Base-by-base conservation (phyloP, 2,797 vertebrate genomes). In the Acanthis flammea region DNA sequence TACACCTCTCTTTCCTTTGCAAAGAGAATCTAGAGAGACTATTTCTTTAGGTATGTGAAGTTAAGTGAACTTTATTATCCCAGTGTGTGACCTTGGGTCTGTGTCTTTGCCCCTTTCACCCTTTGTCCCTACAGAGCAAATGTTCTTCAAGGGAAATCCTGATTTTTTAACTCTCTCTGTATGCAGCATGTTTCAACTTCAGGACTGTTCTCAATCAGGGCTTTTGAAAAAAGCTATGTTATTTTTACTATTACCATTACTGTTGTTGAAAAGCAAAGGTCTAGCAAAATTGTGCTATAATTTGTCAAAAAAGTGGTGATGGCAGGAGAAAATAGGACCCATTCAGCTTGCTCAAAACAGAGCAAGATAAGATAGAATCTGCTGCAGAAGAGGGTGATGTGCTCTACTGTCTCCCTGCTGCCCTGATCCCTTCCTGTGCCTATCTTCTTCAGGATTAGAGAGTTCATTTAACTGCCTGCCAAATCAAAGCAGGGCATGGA, bases 11-110 rank as follows among this genome's bases (percentile, higher is more conserved):
- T 82, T 87, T 78, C 58, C 62, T 86, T 86, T 93, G 31, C 28
- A 51, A 28, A 42, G 44, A 28, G 19, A 83, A 76, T 70, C 42
- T 73, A 63, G 39, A 90, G 63, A 90, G 44, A 71, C 73, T 88
- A 11, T 30, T 83, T 88, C 68, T 90, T 79, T 60, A 50, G 19
- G 24, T 47, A 21, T 81, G 42, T 91, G 84, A 86, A 84, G 84
- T 94, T 81, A 84, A 92, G 66, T 78, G 70, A 78, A 60, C 27
- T 78, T 86, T 94, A 63, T 88, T 93, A 92, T 63, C 53, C 28
- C 41, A 63, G 22, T 67, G 18, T 68, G 50, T 90, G 80, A 88
- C 57, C 73, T 80, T 92, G 66, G 21, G 22, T 74, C 50, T 86
- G 6, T 61, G 39, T 86, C 31, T 92, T 93, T 95, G 47, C 35